Base-by-base conservation (phyloP, 2,113 vertebrate genomes). In the Herpetotheres cachinnans region DNA sequence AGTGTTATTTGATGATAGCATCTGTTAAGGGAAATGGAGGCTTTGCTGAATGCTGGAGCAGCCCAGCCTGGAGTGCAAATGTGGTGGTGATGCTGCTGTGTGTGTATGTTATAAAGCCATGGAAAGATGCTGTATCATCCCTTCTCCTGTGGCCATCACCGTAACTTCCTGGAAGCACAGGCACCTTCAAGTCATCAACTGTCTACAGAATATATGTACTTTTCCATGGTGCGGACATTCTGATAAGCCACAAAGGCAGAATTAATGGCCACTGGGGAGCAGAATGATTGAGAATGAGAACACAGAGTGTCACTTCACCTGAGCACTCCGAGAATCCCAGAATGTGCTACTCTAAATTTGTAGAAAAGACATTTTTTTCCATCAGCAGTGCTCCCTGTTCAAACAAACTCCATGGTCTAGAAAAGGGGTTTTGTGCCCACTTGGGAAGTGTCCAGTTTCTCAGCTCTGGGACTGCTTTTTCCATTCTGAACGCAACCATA, bases 401-500 rank as follows among this genome's bases (percentile, higher is more conserved):
- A 93, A 94, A 67, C 80, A 93, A 94, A 96, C 92, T 86, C 93
- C 84, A 90, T 17, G 2, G 88, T 67, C 95, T 92, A 95, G 93
- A 92, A 95, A 79, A 91, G 89, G 94, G 86, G 91, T 58, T 97
- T 95, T 96, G 96, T 93, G 92, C 87, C 97, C 96, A 80, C 74
- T 74, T 73, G 81, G 93, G 95, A 92, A 96, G 92, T 94, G 89
- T 96, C 91, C 94, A 89, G 80, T 90, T 97, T 95, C 63, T 50
- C 84, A 87, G 78, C 91, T 77, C 87, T 92, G 67, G 95, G 63
- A 65, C 91, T 94, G 89, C 97, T 97, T 94, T 95, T 97, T 94
- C 93, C 92, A 97, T 98, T 93, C 93, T 74, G 86, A 96, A 97
- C 86, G 89, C 96, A 97, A 96, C 94, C 69, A 80, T 95, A 97